Evolutionary conservation across 2,888 invertebrate species (phyloP), one percentile per base, ranked within the genome.

Genomic region (Patella caerulea): DNA sequence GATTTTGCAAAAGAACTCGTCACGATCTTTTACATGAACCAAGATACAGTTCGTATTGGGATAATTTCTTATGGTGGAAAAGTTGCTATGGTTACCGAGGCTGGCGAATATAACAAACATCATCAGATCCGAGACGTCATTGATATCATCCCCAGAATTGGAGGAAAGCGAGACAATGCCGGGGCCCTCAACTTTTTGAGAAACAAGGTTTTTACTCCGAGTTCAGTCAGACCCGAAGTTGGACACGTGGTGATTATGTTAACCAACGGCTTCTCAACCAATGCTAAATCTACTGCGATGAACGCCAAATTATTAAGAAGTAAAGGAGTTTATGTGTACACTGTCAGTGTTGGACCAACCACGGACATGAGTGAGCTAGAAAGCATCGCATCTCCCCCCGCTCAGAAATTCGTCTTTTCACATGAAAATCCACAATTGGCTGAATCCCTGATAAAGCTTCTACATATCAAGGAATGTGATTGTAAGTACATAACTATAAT

Each of bases 311-410:
- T 73, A 52, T 71, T 80, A 54, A 76, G 76, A 55, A 71, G 84
- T n/a, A 83, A 82, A 12, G 88, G 88, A 15, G 86, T 89, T n/a
- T 84, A 87, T 74, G 52, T 90, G 72, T 90, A 89, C 78, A 85
- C 88, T 12, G 85, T 90, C 34, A 89, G 88, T 15, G 87, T 89
- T 5, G 89, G 89, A 29, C 72, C 52, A 5, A 54, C 52, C 3
- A 79, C 75, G 24, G 84, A 83, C 52, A 87, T 89, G 52, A 24
- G 19, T 19, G 19, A 65, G 19, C 11, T 65, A 24, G 45, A 45
- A 45, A 45, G 45, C 45, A 45, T 45, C 45, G 88, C 89, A 9
- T 87, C 86, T 75, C 77, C 81, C 29, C 88, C 88, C 0, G 83
- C 83, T 4, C 81, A 85, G 19, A 83, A 86, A 34, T 88, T 87